phyloP scores from a whole-genome alignment of 2,797 vertebrate genomes.

The Apogon hyalosoma region DNA sequence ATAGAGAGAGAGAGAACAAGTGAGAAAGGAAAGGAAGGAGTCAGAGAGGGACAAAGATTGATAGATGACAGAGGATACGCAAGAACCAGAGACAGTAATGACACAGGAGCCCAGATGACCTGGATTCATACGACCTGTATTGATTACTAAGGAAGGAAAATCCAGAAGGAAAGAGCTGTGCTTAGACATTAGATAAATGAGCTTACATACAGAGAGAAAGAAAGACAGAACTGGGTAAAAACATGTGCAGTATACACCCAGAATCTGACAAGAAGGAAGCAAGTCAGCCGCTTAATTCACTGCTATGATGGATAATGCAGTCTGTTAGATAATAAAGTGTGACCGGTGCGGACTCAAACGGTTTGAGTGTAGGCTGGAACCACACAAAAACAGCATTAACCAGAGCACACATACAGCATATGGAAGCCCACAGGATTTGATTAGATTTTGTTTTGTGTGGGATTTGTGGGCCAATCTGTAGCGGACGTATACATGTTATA shows the following conservation, averaged over 20 bases:
- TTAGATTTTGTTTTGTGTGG: conserved; percentile 51
- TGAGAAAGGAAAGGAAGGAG: conserved; percentile 39
- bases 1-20: conserved; percentile 41
- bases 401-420: conserved; percentile 57
- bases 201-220: conserved; percentile 26
- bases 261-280: conserved; percentile 38
- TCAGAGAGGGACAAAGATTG: conserved; percentile 64
- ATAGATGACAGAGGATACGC: conserved; percentile 59
- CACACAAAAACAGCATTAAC: conserved; percentile 54
- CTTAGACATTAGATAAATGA: conserved; percentile 63
- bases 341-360: conserved; percentile 20
- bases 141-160: conserved; percentile 77
- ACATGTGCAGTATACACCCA: conserved; percentile 20
- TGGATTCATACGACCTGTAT: conserved; percentile 78
- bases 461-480: conserved; percentile 58
- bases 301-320: conserved; percentile 32
- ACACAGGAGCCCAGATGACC: conserved; percentile 71
- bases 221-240: conserved; percentile 48
- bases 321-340: conserved; percentile 31
- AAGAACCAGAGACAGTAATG: conserved; percentile 56
- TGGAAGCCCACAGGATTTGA: conserved; percentile 55
- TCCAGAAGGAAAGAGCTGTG: conserved; percentile 46
- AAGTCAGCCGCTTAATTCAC: conserved; percentile 44
- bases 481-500: conserved; percentile 40
- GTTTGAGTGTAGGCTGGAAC: conserved; percentile 29